phyloP scores from a whole-genome alignment of 2,888 invertebrate genomes.

The Drosophila mercatorum region DNA sequence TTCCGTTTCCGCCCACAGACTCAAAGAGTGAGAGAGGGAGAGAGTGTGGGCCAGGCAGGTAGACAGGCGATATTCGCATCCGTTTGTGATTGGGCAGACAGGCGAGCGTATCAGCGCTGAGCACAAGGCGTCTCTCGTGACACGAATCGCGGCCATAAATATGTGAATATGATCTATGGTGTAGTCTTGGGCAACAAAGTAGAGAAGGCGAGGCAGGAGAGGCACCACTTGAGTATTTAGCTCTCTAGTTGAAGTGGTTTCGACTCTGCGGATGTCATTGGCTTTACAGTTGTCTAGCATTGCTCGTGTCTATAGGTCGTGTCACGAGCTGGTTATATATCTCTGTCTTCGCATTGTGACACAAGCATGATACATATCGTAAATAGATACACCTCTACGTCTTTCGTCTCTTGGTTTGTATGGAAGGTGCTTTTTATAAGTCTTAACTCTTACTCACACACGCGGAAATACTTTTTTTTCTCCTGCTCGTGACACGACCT shows the following conservation, averaged over 20 bases:
- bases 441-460: neutral
- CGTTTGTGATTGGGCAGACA: slow-evolving; percentile 52
- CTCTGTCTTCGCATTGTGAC: neutral
- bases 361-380: neutral
- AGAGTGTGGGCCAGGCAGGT: neutral
- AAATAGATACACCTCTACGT: too few relatives aligned
- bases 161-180: neutral
- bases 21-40: neutral
- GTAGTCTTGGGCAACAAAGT: too few relatives aligned
- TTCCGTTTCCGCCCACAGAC: slow-evolving; percentile 61
- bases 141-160: neutral
- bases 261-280: neutral
- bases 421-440: too few relatives aligned
- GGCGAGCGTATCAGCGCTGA: slow-evolving; percentile 16
- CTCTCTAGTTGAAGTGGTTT: neutral
- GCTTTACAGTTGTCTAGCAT: too few relatives aligned
- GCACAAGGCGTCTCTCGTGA: slow-evolving; percentile 22
- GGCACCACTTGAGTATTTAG: neutral
- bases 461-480: too few relatives aligned
- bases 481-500: neutral
- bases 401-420: too few relatives aligned
- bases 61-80: slow-evolving; percentile 39
- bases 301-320: too few relatives aligned
- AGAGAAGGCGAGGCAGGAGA: too few relatives aligned
- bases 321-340: too few relatives aligned